These are phyloP conservation scores for Pterois miles DNA, from an alignment of 2,797 vertebrate genomes.

Conservation along the genomic window DNA sequence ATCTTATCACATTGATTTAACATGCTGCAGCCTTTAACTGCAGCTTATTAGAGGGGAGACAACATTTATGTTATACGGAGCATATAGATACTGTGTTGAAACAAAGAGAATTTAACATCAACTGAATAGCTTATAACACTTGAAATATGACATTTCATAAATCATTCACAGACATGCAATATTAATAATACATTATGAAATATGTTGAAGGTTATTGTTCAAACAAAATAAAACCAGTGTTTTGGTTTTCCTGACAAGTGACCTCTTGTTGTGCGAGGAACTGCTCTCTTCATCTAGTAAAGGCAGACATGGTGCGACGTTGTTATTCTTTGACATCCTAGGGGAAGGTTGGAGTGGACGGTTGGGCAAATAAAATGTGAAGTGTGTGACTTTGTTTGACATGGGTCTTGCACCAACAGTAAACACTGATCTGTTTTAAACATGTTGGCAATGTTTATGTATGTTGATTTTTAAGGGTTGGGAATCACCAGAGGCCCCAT, in stretches of 20 bases:
- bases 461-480: not conserved
- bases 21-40: slow-evolving; percentile 2
- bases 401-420: not conserved
- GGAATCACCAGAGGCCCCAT: too few relatives aligned
- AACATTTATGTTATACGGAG: not conserved
- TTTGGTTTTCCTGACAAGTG: not conserved
- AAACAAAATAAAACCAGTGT: not conserved
- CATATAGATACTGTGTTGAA: not conserved
- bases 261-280: not conserved
- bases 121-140: not conserved
- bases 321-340: not conserved
- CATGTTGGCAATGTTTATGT: not conserved
- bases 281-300: not conserved
- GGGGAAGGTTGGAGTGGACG: not conserved
- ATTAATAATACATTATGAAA: not conserved
- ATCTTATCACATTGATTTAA: slow-evolving; percentile 15
- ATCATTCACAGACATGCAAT: not conserved
- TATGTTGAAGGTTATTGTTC: not conserved
- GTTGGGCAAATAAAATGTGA: not conserved
- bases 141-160: not conserved
- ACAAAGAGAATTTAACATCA: not conserved
- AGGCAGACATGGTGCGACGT: not conserved
- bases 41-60: not conserved
- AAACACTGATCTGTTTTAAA: not conserved
- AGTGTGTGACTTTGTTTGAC: not conserved